Evolutionary conservation across 2,797 vertebrate species (phyloP).

Genomic region (Oreortyx pictus): DNA sequence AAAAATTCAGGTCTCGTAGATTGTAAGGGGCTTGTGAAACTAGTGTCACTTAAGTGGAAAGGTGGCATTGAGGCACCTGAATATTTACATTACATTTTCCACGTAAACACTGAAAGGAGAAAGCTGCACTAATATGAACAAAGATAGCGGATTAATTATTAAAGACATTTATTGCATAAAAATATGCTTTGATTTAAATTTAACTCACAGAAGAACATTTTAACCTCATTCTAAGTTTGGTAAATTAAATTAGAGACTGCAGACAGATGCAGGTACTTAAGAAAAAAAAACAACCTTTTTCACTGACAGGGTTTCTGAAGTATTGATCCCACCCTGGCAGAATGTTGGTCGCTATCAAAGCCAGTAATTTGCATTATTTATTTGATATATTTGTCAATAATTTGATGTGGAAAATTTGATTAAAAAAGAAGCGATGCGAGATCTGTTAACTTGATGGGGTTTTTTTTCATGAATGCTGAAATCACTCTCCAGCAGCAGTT

Average conservation of each 20-base stretch:
- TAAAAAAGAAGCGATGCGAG: not conserved
- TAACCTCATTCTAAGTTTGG: not conserved
- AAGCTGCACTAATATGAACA: not conserved
- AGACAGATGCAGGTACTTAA: not conserved
- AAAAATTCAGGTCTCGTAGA: not conserved
- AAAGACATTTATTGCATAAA: not conserved
- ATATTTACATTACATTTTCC: not conserved
- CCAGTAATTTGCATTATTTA: not conserved
- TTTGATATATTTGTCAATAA: not conserved
- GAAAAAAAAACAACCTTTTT: not conserved
- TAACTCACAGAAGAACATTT: conserved; percentile 5
- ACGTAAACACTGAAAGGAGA: not conserved
- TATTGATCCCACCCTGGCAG: not conserved
- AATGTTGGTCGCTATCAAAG: not conserved
- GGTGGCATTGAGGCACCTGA: not conserved
- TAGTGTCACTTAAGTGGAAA: not conserved
- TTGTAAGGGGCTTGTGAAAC: not conserved
- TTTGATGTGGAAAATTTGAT: not conserved
- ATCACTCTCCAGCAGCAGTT: not conserved
- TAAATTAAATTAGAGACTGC: not conserved
- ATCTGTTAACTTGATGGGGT: not conserved
- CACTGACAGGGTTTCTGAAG: not conserved
- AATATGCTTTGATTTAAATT: not conserved
- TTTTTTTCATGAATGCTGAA: not conserved
- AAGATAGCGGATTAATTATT: not conserved